Evolutionary conservation across 23 tunicate genomes (phyloP).

Genomic region (Botrylloides violaceus): DNA sequence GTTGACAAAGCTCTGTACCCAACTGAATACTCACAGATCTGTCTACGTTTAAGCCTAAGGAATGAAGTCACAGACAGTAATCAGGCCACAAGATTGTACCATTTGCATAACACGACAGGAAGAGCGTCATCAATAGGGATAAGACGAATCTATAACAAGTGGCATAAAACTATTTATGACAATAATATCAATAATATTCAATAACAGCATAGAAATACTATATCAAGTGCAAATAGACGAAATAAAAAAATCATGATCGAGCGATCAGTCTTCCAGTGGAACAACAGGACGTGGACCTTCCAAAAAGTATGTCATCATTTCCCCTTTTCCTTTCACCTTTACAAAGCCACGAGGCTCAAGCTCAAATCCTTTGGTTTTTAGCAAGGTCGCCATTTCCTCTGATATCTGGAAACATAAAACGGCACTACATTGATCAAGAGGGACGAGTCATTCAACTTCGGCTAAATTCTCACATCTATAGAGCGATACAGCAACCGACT

Average conservation of each 20-base stretch:
- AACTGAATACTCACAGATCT: no score
- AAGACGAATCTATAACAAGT: background rate
- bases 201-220: conserved; percentile 1
- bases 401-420: conserved; percentile 36
- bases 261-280: conserved; percentile 48
- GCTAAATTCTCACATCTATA: no score
- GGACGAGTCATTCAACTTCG: no score
- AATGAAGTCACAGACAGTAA: background rate
- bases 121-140: background rate
- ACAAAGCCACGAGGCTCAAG: conserved; percentile 53
- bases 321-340: conserved; percentile 83
- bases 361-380: conserved; percentile 66
- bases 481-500: no score
- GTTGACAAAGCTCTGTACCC: no score
- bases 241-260: background rate
- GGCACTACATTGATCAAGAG: no score
- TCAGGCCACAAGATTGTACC: background rate
- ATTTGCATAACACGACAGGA: conserved; percentile 3
- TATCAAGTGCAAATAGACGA: background rate
- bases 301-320: conserved; percentile 84
- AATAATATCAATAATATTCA: background rate
- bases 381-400: conserved; percentile 68
- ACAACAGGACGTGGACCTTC: conserved; percentile 80
- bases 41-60: no score
- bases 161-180: background rate